Conservation (phyloP, 2,888 invertebrate genomes). For the Periphyllus acericola region DNA sequence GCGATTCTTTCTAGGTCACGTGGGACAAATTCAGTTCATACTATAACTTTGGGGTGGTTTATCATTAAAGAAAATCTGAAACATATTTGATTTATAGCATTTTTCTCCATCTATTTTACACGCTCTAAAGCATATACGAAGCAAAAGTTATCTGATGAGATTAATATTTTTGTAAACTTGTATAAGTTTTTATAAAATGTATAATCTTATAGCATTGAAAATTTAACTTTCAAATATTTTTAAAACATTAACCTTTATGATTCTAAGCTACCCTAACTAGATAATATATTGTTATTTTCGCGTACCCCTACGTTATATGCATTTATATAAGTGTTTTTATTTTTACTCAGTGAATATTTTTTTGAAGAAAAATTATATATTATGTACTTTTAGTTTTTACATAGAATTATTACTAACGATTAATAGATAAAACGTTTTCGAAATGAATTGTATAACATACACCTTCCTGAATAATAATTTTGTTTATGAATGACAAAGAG, state of each 20-base stretch:
- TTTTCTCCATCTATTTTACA: constrained; percentile 54
- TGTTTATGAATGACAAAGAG: too few species aligned
- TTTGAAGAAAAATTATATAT: neutral
- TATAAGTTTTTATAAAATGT: constrained; percentile 7
- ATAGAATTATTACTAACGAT: neutral
- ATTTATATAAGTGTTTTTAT: neutral
- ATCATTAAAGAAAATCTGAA: constrained; percentile 55
- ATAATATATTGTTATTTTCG: neutral
- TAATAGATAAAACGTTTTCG: too few species aligned
- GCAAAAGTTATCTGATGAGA: constrained; percentile 47
- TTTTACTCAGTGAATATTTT: neutral
- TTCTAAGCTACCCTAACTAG: neutral
- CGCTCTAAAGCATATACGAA: constrained; percentile 53
- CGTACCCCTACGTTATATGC: neutral
- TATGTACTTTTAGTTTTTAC: neutral
- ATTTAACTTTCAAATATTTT: constrained; percentile 32
- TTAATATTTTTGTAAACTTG: constrained; percentile 46
- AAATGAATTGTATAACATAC: too few species aligned
- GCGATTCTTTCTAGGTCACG: constrained; percentile 49
- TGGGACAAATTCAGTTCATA: constrained; percentile 53
- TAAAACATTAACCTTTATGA: neutral
- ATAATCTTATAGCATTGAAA: constrained; percentile 1
- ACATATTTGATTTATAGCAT: constrained; percentile 45
- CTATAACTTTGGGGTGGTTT: constrained; percentile 46
- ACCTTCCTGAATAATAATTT: too few species aligned